Evolutionary conservation across 2,113 vertebrate species (phyloP).

Genomic region (Corythornis madagascariensis): DNA sequence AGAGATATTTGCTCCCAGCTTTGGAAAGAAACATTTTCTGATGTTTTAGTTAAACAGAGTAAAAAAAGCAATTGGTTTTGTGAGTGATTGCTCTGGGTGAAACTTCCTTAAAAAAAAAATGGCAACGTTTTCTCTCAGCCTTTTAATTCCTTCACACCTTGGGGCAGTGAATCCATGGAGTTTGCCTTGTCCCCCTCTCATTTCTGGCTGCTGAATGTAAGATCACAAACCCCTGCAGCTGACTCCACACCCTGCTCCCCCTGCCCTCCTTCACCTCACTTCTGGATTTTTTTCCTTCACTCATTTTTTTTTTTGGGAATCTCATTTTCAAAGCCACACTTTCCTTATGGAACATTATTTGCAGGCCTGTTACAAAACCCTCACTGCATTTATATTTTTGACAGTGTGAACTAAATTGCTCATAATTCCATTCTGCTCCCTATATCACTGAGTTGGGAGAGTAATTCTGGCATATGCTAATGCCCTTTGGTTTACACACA

Average conservation of each 20-base stretch:
- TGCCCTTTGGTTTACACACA: slow-evolving; percentile 41
- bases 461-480: slow-evolving; percentile 23
- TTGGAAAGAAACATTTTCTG: background rate
- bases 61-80: background rate
- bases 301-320: background rate
- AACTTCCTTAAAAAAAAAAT: background rate
- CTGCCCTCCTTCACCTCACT: background rate
- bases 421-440: slow-evolving; percentile 37
- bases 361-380: slow-evolving; percentile 7
- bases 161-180: background rate
- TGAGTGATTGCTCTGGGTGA: background rate
- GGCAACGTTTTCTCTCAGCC: background rate
- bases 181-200: background rate
- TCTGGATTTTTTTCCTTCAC: background rate
- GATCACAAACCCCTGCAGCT: background rate
- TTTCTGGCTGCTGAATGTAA: accelerated
- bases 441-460: slow-evolving; percentile 37
- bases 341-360: slow-evolving; percentile 27
- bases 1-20: background rate
- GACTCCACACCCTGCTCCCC: background rate
- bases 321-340: slow-evolving; percentile 13
- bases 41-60: background rate
- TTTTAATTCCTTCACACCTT: background rate
- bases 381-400: slow-evolving; percentile 44
- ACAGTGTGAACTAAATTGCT: slow-evolving; percentile 34